These are phyloP conservation scores for Melanaphis sacchari DNA, from an alignment of 1,140 invertebrate genomes.

Conservation along the genomic window DNA sequence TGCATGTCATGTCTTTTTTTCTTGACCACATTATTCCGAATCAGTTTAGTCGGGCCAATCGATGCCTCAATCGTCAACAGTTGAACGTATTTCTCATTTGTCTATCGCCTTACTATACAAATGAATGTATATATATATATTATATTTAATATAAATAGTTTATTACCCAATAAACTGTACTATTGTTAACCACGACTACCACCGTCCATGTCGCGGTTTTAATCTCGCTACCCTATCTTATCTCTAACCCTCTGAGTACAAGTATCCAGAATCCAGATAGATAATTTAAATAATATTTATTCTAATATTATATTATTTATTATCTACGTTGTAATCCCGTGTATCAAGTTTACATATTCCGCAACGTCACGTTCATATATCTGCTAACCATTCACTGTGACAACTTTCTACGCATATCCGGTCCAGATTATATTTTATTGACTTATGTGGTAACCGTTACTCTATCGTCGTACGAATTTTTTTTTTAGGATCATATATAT, in stretches of 20 bases:
- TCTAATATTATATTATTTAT: background rate
- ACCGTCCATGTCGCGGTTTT: too few relatives aligned
- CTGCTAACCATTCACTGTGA: background rate
- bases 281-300: background rate
- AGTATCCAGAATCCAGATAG: background rate
- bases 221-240: background rate
- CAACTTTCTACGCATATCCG: background rate
- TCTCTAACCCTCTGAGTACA: too few relatives aligned
- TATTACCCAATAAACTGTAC: background rate
- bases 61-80: background rate
- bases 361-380: background rate
- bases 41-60: background rate
- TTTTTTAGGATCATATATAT: background rate
- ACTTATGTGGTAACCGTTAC: too few relatives aligned
- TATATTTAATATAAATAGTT: too few relatives aligned
- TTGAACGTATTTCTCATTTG: background rate
- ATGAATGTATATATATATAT: too few relatives aligned
- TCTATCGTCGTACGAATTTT: background rate
- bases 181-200: background rate
- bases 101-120: background rate
- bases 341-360: background rate
- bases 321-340: background rate
- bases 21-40: background rate
- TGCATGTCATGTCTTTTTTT: background rate
- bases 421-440: too few relatives aligned